Evolutionary conservation across 1,140 invertebrate species (phyloP).

Genomic region (Drosophila tropicalis): DNA sequence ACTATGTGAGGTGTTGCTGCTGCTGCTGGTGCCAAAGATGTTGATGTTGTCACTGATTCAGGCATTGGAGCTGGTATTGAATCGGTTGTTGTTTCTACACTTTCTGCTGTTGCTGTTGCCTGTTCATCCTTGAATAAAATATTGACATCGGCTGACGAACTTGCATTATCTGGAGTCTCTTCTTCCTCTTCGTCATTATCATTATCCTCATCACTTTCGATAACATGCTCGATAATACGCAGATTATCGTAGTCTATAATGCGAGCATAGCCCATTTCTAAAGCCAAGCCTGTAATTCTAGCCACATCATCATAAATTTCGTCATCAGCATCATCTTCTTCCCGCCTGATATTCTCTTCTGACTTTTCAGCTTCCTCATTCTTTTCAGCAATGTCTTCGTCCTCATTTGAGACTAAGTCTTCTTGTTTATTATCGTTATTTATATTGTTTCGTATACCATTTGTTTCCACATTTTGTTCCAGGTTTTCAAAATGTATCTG

Average conservation of each 20-base stretch:
- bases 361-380: not conserved
- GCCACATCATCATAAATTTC: conserved; percentile 52
- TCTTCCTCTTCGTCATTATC: conserved; percentile 17
- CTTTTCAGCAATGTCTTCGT: not conserved
- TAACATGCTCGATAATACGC: conserved; percentile 78
- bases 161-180: not conserved
- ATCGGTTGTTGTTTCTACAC: not conserved
- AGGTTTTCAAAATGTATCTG: not conserved
- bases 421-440: conserved; percentile 31
- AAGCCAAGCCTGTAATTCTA: conserved; percentile 42
- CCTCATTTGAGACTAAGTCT: conserved; percentile 1
- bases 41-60: conserved; percentile 20
- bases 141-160: not conserved
- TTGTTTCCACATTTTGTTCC: conserved; percentile 13
- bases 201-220: conserved; percentile 69
- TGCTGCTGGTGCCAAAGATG: not conserved
- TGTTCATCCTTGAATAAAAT: not conserved
- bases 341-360: not conserved
- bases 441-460: conserved; percentile 47
- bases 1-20: conserved; percentile 22
- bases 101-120: not conserved
- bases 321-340: conserved; percentile 10
- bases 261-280: conserved; percentile 68
- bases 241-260: conserved; percentile 79
- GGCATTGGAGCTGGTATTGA: not conserved